These are phyloP conservation scores for Umimayanthus kanabou DNA, from an alignment of 92 coral and sea anemone species.

Conservation along the genomic window DNA sequence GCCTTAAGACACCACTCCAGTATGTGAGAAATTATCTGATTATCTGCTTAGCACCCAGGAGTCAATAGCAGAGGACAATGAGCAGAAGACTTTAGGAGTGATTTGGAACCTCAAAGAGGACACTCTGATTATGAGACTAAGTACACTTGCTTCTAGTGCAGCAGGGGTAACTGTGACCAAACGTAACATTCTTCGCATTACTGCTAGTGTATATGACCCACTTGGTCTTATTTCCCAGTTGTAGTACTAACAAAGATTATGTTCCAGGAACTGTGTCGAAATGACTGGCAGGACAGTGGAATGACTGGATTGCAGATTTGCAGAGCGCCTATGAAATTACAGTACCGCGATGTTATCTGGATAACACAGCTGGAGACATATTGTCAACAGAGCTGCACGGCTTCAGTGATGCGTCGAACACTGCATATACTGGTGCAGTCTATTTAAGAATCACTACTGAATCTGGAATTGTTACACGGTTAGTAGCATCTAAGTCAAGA, in stretches of 20 bases:
- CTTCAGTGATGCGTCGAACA: slow-evolving; percentile 44
- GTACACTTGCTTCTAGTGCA: slow-evolving; percentile 18
- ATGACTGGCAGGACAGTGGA: too few relatives aligned
- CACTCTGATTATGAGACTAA: slow-evolving; percentile 31
- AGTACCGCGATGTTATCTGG: too few relatives aligned
- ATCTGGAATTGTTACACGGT: slow-evolving; percentile 22
- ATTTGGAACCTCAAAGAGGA: slow-evolving; percentile 24
- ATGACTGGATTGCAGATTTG: slow-evolving; percentile 14
- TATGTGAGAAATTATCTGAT: slow-evolving; percentile 4
- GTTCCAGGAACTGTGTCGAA: slow-evolving; percentile 43
- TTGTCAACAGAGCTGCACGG: slow-evolving; percentile 49
- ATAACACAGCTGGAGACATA: slow-evolving; percentile 16
- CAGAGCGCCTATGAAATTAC: slow-evolving; percentile 10
- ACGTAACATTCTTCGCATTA: slow-evolving; percentile 27
- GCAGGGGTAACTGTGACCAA: slow-evolving; percentile 29
- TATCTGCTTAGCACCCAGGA: neutral
- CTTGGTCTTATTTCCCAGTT: slow-evolving; percentile 46
- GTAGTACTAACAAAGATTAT: slow-evolving; percentile 40
- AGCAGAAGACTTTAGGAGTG: slow-evolving; percentile 7
- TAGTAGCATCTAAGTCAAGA: too few relatives aligned
- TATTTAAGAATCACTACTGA: slow-evolving; percentile 37
- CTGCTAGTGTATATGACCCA: slow-evolving; percentile 49
- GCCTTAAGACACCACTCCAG: slow-evolving; percentile 13
- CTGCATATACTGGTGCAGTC: slow-evolving; percentile 45
- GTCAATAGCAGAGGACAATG: neutral